Conservation (phyloP, 2,888 invertebrate species). For the Eristalis arbustorum region DNA sequence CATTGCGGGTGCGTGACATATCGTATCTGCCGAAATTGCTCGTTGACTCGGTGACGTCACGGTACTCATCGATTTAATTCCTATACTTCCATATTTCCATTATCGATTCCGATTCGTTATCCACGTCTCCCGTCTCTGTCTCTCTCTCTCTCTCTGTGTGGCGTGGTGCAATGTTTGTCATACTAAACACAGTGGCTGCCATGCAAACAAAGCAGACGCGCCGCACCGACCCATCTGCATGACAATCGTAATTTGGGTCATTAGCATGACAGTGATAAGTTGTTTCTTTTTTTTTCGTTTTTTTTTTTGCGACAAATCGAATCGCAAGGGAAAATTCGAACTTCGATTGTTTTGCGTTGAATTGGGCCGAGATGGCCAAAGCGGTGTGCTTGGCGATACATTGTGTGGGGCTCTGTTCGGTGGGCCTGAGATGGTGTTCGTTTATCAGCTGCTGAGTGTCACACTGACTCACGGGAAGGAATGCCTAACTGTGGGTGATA, state of each 20-base stretch:
- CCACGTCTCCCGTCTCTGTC: background rate
- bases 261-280: conserved; percentile 39
- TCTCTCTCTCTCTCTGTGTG: background rate
- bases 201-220: conserved; percentile 21
- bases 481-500: too few relatives aligned
- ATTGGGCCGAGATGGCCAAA: background rate
- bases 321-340: background rate
- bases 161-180: conserved; percentile 27
- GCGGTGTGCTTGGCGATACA: too few relatives aligned
- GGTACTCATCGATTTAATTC: conserved; percentile 17
- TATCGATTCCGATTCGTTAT: background rate
- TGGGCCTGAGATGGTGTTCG: too few relatives aligned
- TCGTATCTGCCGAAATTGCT: conserved; percentile 1
- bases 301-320: background rate
- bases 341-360: background rate
- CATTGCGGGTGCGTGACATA: conserved; percentile 5
- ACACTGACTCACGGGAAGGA: too few relatives aligned
- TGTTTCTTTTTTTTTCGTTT: background rate
- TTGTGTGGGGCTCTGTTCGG: too few relatives aligned
- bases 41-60: conserved; percentile 11
- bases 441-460: too few relatives aligned
- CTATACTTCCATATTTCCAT: background rate
- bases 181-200: conserved; percentile 8
- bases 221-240: conserved; percentile 12
- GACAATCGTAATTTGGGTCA: conserved; percentile 20